phyloP scores from a whole-genome alignment of 2,113 vertebrate species.

The Alouatta palliata region DNA sequence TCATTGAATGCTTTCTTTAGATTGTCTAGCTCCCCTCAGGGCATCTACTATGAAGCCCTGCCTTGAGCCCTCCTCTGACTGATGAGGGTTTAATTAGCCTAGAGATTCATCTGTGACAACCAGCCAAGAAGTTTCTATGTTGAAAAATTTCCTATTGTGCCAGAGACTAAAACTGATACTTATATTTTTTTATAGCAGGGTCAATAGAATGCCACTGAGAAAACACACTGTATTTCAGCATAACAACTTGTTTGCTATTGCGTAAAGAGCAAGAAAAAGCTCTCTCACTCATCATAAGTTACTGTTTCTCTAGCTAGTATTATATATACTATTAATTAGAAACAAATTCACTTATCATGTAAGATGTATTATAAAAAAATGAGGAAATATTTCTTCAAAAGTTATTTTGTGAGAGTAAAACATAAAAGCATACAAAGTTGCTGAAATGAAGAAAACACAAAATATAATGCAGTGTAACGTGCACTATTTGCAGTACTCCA shows the following conservation, averaged over 20 bases:
- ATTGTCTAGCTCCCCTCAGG: not conserved
- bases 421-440: not conserved
- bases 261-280: slow-evolving; percentile 14
- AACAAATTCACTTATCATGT: not conserved
- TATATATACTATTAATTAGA: not conserved
- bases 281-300: not conserved
- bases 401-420: slow-evolving; percentile 35
- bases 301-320: not conserved
- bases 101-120: slow-evolving; percentile 48
- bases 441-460: not conserved
- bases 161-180: slow-evolving; percentile 20
- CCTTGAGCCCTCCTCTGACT: not conserved
- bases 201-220: slow-evolving; percentile 27
- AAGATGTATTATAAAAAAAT: slow-evolving; percentile 4
- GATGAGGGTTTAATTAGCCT: slow-evolving; percentile 22
- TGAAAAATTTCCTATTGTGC: slow-evolving; percentile 47
- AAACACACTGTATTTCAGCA: slow-evolving; percentile 34
- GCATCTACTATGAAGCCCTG: not conserved
- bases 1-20: not conserved
- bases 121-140: slow-evolving; percentile 10
- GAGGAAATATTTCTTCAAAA: slow-evolving; percentile 32
- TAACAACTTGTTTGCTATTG: slow-evolving; percentile 41
- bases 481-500: not conserved
- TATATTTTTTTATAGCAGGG: not conserved
- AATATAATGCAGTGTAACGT: not conserved